These are phyloP conservation scores for Catonia carolina DNA, from an alignment of 2,888 invertebrate genomes.

Conservation along the genomic window DNA sequence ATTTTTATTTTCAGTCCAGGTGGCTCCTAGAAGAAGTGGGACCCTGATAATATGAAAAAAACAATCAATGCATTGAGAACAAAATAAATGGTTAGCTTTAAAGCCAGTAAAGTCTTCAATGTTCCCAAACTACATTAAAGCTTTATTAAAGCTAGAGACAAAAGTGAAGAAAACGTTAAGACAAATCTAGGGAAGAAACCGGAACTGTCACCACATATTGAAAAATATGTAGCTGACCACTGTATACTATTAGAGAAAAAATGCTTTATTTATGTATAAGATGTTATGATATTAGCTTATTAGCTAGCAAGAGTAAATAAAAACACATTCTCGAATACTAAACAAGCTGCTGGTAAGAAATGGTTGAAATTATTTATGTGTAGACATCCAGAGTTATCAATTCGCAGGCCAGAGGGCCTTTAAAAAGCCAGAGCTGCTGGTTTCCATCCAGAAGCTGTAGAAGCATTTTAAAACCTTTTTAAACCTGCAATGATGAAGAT, in stretches of 20 bases:
- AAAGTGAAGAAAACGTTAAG: constrained; percentile 4
- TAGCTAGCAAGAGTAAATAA: background rate
- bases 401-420: constrained; percentile 24
- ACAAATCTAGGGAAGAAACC: constrained; percentile 12
- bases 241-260: constrained; percentile 15
- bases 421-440: constrained; percentile 21
- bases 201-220: constrained; percentile 9
- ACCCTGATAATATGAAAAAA: constrained; percentile 8
- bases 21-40: constrained; percentile 15
- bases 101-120: constrained; percentile 14
- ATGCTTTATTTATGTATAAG: constrained; percentile 16
- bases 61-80: constrained; percentile 17
- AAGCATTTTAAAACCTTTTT: constrained; percentile 23
- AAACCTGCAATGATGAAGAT: constrained; percentile 28
- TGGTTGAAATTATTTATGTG: constrained; percentile 21
- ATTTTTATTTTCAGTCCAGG: no score
- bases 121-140: constrained; percentile 15
- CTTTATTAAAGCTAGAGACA: constrained; percentile 6
- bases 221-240: constrained; percentile 16
- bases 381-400: constrained; percentile 21
- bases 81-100: constrained; percentile 13
- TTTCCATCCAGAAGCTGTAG: constrained; percentile 21
- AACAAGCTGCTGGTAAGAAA: constrained; percentile 14
- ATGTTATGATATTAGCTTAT: constrained; percentile 11
- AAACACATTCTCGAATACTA: background rate